phyloP scores from a whole-genome alignment of 2,797 vertebrate genomes.

The Orestias chungarensis region DNA sequence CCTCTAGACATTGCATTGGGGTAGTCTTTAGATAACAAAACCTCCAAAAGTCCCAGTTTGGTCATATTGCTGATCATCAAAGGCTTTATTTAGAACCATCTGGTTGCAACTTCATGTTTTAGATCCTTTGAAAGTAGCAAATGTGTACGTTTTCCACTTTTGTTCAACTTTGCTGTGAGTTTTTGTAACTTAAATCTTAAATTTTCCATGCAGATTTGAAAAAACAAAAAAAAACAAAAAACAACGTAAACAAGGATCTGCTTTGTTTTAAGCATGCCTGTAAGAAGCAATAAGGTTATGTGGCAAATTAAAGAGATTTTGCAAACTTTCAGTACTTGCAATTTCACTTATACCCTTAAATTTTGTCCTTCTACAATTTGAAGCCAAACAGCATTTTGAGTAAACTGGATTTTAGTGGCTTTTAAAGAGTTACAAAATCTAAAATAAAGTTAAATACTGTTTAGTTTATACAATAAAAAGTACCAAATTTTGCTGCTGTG shows the following conservation, averaged over 20 bases:
- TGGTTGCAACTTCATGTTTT: background rate
- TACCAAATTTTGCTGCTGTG: conserved; percentile 16
- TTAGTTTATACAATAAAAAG: background rate
- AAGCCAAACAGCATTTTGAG: background rate
- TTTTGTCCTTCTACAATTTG: background rate
- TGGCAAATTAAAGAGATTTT: background rate
- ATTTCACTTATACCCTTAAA: background rate
- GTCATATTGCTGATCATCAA: background rate
- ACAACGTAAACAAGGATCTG: background rate
- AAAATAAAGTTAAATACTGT: conserved; percentile 6
- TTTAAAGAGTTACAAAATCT: background rate
- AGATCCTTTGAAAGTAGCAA: background rate
- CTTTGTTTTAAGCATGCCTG: background rate
- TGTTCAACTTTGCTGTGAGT: background rate
- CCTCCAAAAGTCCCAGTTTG: background rate
- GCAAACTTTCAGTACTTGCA: background rate
- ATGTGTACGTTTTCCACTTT: background rate
- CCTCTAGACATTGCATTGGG: background rate
- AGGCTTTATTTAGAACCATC: background rate
- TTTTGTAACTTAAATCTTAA: background rate
- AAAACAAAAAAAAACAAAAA: no score
- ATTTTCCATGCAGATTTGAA: no score
- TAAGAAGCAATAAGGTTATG: background rate
- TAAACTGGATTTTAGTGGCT: conserved; percentile 9
- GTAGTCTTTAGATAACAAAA: background rate